phyloP scores from a whole-genome alignment of 2,797 vertebrate species.

The Enteromius anoplus region DNA sequence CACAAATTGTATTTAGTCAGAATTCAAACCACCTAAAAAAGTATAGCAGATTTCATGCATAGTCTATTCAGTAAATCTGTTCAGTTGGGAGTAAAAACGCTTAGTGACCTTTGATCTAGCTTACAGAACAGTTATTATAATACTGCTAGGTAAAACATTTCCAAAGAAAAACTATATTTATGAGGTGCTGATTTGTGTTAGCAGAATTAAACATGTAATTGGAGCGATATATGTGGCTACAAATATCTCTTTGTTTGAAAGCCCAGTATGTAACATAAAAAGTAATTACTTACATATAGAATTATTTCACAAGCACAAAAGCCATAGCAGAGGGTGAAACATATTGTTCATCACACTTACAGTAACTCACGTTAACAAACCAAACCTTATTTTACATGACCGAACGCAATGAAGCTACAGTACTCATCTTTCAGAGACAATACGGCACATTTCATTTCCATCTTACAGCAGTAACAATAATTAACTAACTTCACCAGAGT shows the following conservation, averaged over 20 bases:
- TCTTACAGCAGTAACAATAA: constrained; percentile 59
- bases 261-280: constrained; percentile 16
- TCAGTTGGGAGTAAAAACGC: not conserved
- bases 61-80: not conserved
- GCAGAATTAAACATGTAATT: constrained; percentile 24
- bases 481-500: constrained; percentile 61
- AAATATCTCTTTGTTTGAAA: constrained; percentile 34
- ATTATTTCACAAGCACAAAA: constrained; percentile 26
- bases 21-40: not conserved
- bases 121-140: not conserved
- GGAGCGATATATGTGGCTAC: constrained; percentile 4
- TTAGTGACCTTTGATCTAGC: not conserved
- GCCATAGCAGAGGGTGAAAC: constrained; percentile 1
- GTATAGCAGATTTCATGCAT: not conserved
- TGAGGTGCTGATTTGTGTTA: constrained; percentile 18
- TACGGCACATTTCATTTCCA: constrained; percentile 46
- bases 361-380: not conserved
- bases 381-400: not conserved
- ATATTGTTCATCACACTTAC: not conserved
- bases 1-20: not conserved
- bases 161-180: constrained; percentile 22
- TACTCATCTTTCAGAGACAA: constrained; percentile 34
- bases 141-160: constrained; percentile 6
- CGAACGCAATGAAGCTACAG: not conserved
- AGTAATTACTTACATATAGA: constrained; percentile 29